Conservation (phyloP, 2,888 invertebrate species). For the Cryptosula pallasiana region DNA sequence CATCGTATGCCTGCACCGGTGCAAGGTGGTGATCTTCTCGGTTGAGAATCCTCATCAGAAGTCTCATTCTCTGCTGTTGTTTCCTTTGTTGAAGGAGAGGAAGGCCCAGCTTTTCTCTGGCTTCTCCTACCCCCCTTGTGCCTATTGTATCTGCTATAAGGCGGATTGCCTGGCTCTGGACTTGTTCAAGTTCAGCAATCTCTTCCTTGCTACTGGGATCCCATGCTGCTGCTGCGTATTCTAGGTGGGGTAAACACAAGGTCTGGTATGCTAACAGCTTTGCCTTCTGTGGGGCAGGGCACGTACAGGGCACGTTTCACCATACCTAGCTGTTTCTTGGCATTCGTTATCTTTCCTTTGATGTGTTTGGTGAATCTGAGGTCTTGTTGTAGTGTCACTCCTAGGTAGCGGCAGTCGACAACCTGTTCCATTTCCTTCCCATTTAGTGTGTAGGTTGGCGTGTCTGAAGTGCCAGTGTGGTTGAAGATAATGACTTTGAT, state of each 20-base stretch:
- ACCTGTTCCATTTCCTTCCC: neutral
- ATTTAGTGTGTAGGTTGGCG: constrained; percentile 4
- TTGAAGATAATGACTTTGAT: neutral
- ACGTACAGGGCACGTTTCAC: neutral
- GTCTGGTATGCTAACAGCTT: neutral
- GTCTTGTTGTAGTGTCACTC: neutral
- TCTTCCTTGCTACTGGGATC: neutral
- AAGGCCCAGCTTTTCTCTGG: no score
- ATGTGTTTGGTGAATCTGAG: neutral
- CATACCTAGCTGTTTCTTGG: neutral
- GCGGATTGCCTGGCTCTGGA: no score
- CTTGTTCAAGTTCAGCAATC: no score
- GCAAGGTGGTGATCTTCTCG: no score
- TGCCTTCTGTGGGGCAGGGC: neutral
- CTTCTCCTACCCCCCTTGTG: no score
- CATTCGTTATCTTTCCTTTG: constrained; percentile 27
- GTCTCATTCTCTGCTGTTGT: no score
- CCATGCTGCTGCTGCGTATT: constrained; percentile 1
- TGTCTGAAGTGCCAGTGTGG: neutral
- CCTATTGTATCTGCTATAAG: no score
- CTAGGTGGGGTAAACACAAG: constrained; percentile 1
- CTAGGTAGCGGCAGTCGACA: neutral
- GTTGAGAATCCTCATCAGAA: no score
- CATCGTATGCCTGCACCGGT: no score
- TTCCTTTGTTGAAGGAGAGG: no score